Conservation (phyloP, 2,797 vertebrate genomes). For the Sebastes vulpes region DNA sequence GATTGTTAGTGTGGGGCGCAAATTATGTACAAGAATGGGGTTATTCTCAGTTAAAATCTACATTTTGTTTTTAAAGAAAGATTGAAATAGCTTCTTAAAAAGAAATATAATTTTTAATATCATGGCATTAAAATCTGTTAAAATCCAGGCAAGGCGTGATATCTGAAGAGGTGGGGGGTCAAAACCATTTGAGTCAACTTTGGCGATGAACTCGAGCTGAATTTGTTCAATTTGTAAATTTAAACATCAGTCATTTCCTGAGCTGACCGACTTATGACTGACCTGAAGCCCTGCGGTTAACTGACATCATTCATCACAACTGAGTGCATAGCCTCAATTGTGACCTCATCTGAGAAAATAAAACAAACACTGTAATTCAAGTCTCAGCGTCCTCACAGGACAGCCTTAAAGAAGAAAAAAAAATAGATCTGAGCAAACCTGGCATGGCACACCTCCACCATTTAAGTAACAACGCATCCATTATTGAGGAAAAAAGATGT, state of each 20-base stretch:
- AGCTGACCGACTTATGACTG: slow-evolving; percentile 28
- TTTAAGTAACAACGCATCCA: slow-evolving; percentile 55
- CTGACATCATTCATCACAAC: slow-evolving; percentile 67
- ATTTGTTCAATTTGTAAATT: slow-evolving; percentile 43
- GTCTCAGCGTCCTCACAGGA: slow-evolving; percentile 36
- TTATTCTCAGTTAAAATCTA: slow-evolving; percentile 16
- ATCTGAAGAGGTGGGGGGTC: not conserved
- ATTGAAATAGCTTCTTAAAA: not conserved
- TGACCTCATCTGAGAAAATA: slow-evolving; percentile 30
- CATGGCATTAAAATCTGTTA: slow-evolving; percentile 13
- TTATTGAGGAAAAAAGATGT: slow-evolving; percentile 30
- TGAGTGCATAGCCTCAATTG: slow-evolving; percentile 46
- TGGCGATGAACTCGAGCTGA: slow-evolving; percentile 26
- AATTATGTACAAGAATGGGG: slow-evolving; percentile 10
- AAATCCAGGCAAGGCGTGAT: not conserved
- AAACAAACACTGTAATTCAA: slow-evolving; percentile 35
- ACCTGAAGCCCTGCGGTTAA: slow-evolving; percentile 38
- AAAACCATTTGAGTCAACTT: not conserved
- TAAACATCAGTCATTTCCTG: slow-evolving; percentile 63
- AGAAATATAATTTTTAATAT: not conserved
- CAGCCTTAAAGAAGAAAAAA: not conserved
- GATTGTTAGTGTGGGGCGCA: not conserved
- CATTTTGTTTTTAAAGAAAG: not conserved
- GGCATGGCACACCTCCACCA: slow-evolving; percentile 39
- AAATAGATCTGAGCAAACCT: slow-evolving; percentile 28